Conservation (phyloP, 1,140 invertebrate species). For the Drosophila burlai region DNA sequence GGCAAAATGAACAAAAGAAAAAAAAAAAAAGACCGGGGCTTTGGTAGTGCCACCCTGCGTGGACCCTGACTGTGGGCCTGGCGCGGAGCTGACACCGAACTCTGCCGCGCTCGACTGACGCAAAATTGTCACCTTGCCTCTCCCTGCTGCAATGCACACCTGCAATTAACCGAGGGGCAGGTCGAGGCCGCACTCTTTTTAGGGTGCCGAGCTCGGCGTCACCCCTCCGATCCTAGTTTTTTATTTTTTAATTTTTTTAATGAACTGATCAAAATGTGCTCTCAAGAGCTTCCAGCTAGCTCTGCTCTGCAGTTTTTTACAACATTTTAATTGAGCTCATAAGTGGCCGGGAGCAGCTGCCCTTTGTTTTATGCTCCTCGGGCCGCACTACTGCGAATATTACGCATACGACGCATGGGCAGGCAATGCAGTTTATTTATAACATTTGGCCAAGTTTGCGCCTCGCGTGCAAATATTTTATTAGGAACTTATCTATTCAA, state of each 20-base stretch:
- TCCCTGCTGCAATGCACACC: slow-evolving; percentile 70
- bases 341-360: slow-evolving; percentile 40
- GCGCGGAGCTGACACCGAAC: slow-evolving; percentile 42
- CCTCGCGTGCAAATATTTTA: slow-evolving; percentile 60
- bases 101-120: slow-evolving; percentile 75
- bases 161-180: slow-evolving; percentile 69
- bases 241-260: slow-evolving; percentile 56
- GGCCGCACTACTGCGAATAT: slow-evolving; percentile 33
- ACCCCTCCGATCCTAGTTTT: slow-evolving; percentile 51
- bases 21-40: slow-evolving; percentile 18
- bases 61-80: slow-evolving; percentile 28
- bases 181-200: slow-evolving; percentile 36
- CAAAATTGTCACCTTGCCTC: slow-evolving; percentile 79
- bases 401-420: slow-evolving; percentile 55
- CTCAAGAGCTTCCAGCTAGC: slow-evolving; percentile 32
- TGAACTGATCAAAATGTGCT: slow-evolving; percentile 73
- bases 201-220: slow-evolving; percentile 20
- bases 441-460: slow-evolving; percentile 16
- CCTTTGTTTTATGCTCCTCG: slow-evolving; percentile 22
- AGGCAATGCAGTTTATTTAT: slow-evolving; percentile 3
- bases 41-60: slow-evolving; percentile 39
- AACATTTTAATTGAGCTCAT: slow-evolving; percentile 69
- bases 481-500: slow-evolving; percentile 65
- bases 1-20: slow-evolving; percentile 8
- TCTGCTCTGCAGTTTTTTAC: slow-evolving; percentile 23